These are phyloP conservation scores for Molanna angustata DNA, from an alignment of 2,888 invertebrate genomes.

Conservation along the genomic window DNA sequence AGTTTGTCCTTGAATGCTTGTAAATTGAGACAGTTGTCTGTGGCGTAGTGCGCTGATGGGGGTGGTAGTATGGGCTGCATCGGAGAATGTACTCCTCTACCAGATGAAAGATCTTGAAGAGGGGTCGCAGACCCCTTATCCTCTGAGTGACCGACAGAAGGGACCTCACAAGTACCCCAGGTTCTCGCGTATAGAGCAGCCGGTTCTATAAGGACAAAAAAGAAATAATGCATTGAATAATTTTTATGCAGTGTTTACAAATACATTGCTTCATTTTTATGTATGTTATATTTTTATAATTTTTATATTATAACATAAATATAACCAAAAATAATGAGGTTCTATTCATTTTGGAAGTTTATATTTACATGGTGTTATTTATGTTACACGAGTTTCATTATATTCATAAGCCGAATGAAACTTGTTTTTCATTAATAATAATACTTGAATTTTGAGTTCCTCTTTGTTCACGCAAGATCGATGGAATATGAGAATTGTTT, in stretches of 20 bases:
- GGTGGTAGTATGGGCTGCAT: background rate
- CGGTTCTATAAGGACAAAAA: slow-evolving; percentile 19
- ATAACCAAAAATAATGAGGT: too few relatives aligned
- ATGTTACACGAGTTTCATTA: too few relatives aligned
- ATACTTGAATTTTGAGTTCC: too few relatives aligned
- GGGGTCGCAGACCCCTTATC: slow-evolving; percentile 9
- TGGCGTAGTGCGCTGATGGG: slow-evolving; percentile 12
- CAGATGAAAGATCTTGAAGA: slow-evolving; percentile 13
- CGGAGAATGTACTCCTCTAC: background rate
- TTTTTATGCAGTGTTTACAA: background rate
- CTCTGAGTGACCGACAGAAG: background rate
- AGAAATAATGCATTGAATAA: background rate
- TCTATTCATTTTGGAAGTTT: too few relatives aligned
- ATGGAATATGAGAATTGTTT: too few relatives aligned
- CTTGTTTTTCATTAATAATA: too few relatives aligned
- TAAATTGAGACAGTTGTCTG: slow-evolving; percentile 60
- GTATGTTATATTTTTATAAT: too few relatives aligned
- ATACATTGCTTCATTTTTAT: background rate
- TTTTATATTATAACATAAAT: too few relatives aligned
- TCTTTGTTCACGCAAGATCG: too few relatives aligned
- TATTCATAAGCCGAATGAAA: too few relatives aligned
- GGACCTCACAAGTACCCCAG: slow-evolving; percentile 19
- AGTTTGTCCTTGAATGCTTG: slow-evolving; percentile 84
- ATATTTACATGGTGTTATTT: too few relatives aligned
- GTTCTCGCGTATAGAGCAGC: slow-evolving; percentile 28